These are phyloP conservation scores for Poeciliopsis turneri DNA, from an alignment of 2,797 vertebrate genomes.

Conservation along the genomic window DNA sequence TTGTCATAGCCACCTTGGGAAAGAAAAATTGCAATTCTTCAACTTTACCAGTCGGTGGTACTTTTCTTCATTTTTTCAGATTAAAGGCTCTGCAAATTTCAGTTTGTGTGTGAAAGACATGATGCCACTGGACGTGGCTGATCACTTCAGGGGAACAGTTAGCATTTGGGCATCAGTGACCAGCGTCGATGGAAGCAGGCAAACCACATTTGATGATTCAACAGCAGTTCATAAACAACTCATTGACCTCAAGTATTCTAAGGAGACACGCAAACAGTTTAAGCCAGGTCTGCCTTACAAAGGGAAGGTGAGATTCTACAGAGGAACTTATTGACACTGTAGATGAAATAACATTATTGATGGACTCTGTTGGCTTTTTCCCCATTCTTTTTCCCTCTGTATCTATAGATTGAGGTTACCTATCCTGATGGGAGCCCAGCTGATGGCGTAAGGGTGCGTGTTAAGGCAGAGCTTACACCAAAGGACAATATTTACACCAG, in stretches of 20 bases:
- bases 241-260: conserved; percentile 92
- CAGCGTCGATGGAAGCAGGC: conserved; percentile 86
- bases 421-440: conserved; percentile 93
- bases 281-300: conserved; percentile 93
- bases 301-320: conserved; percentile 84
- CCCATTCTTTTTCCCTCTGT: not conserved
- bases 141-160: conserved; percentile 91
- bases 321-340: not conserved
- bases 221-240: conserved; percentile 92
- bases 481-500: conserved; percentile 92
- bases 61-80: conserved; percentile 72
- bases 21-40: not conserved
- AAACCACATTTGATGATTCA: conserved; percentile 91
- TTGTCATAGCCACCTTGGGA: not conserved
- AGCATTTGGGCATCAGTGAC: conserved; percentile 90
- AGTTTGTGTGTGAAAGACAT: conserved; percentile 90
- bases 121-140: conserved; percentile 90
- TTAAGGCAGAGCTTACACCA: conserved; percentile 90
- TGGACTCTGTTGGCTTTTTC: not conserved
- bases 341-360: not conserved
- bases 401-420: conserved; percentile 87
- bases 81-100: conserved; percentile 87
- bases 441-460: conserved; percentile 85
- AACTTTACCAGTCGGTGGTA: not conserved
- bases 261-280: conserved; percentile 93